phyloP scores from a whole-genome alignment of 2,888 invertebrate species.

The Strigamia crassipes region DNA sequence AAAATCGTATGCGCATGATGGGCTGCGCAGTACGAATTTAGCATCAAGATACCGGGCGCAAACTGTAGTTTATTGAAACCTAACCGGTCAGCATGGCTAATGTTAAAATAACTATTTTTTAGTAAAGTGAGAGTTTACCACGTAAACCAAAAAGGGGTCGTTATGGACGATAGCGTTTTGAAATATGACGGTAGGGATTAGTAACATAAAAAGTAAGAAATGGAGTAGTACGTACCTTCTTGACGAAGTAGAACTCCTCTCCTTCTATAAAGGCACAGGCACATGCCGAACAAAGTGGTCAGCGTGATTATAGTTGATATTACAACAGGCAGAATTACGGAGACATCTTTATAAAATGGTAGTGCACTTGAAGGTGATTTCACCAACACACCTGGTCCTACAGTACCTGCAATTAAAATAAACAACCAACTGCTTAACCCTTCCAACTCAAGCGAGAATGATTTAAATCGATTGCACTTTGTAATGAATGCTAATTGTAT shows the following conservation, averaged over 20 bases:
- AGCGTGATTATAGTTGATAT: conserved; percentile 64
- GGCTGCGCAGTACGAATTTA: too few relatives aligned
- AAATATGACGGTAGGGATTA: too few relatives aligned
- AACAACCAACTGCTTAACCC: not conserved
- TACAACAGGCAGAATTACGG: conserved; percentile 63
- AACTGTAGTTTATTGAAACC: too few relatives aligned
- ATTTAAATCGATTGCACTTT: conserved; percentile 29
- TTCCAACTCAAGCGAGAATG: conserved; percentile 10
- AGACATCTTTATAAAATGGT: conserved; percentile 61
- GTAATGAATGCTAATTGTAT: conserved; percentile 38
- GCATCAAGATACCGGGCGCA: too few relatives aligned
- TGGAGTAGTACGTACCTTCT: too few relatives aligned
- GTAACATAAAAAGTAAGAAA: too few relatives aligned
- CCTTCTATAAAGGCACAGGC: conserved; percentile 65
- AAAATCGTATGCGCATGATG: too few relatives aligned
- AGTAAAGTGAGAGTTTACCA: too few relatives aligned
- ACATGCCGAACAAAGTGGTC: conserved; percentile 64
- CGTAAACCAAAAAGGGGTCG: too few relatives aligned
- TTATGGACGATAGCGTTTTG: too few relatives aligned
- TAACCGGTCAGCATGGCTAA: too few relatives aligned
- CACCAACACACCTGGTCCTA: conserved; percentile 45
- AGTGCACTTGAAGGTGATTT: conserved; percentile 49
- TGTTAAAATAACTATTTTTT: too few relatives aligned
- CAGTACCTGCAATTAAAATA: conserved; percentile 41
- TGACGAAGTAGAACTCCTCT: conserved; percentile 53